Conservation (phyloP, 2,888 invertebrate species). For the Drosophila kambysellisi region DNA sequence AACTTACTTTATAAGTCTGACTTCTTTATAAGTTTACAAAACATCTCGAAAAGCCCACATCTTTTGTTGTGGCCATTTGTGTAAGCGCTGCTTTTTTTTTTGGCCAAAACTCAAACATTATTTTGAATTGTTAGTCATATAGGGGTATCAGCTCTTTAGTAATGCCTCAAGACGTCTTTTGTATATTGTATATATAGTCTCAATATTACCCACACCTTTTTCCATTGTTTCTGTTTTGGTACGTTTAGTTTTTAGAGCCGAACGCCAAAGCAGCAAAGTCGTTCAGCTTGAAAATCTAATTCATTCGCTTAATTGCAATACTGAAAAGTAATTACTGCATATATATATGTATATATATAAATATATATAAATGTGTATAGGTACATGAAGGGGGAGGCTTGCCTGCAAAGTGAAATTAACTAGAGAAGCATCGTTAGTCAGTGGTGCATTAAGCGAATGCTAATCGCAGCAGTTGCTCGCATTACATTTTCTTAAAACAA, state of each 20-base stretch:
- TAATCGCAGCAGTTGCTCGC: conserved; percentile 31
- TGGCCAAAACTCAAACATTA: conserved; percentile 10
- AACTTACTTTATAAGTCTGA: conserved; percentile 16
- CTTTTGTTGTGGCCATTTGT: not conserved
- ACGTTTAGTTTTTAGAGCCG: conserved; percentile 73
- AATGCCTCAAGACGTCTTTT: conserved; percentile 21
- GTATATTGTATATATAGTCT: conserved; percentile 35
- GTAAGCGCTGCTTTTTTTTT: conserved; percentile 4
- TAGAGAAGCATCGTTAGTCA: conserved; percentile 49
- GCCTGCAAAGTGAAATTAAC: conserved; percentile 55
- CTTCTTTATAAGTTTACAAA: conserved; percentile 2
- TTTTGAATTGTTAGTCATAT: conserved; percentile 25
- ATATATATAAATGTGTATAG: not conserved
- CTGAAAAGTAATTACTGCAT: conserved; percentile 50
- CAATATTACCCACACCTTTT: conserved; percentile 57
- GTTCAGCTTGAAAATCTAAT: conserved; percentile 82
- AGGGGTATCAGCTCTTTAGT: conserved; percentile 32
- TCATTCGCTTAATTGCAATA: conserved; percentile 67
- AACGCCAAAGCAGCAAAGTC: conserved; percentile 71
- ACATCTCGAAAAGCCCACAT: conserved; percentile 18
- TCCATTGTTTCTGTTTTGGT: conserved; percentile 28
- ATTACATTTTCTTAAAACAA: conserved; percentile 11
- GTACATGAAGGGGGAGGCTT: not conserved
- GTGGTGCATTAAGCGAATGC: conserved; percentile 56
- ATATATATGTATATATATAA: conserved; percentile 9